A percentile compares a stretch with the other conserved stretches of the same genome.
Evolutionary conservation across 1,140 invertebrate genomes (phyloP).

Genomic region (Drosophila simulans): DNA sequence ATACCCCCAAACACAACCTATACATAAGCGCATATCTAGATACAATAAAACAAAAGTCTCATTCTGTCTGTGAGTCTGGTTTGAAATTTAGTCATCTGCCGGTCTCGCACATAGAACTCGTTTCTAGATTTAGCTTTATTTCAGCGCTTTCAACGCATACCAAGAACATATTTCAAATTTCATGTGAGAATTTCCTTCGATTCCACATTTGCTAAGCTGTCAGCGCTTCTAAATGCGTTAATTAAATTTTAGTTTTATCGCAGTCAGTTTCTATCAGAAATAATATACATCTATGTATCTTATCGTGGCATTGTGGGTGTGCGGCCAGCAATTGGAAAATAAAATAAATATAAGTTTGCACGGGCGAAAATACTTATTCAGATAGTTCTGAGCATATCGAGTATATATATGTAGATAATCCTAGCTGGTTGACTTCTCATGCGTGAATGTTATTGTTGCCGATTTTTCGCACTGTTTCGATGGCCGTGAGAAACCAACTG

Average conservation of each 20-base stretch:
- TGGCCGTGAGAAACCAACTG: constrained; percentile 47
- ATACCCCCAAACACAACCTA: constrained; percentile 6
- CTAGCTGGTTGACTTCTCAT: constrained; percentile 55
- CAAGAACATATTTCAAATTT: constrained; percentile 27
- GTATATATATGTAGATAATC: constrained; percentile 18
- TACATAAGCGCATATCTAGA: constrained; percentile 6
- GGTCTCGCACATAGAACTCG: constrained; percentile 41
- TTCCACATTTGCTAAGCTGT: constrained; percentile 2
- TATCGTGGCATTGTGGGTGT: constrained; percentile 45
- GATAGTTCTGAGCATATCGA: constrained; percentile 15
- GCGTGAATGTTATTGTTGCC: constrained; percentile 53
- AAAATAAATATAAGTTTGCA: constrained; percentile 24
- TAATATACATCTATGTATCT: constrained; percentile 31
- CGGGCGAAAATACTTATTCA: constrained; percentile 7
- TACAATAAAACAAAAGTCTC: constrained; percentile 45
- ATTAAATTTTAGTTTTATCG: constrained; percentile 69
- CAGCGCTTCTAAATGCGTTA: constrained; percentile 41
- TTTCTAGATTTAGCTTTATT: constrained; percentile 37
- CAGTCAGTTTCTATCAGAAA: constrained; percentile 20
- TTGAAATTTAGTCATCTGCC: constrained; percentile 52
- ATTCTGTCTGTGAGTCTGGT: constrained; percentile 58
- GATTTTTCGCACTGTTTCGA: constrained; percentile 18
- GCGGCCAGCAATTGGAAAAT: constrained; percentile 35
- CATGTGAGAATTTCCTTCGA: constrained; percentile 5
- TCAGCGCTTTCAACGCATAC: constrained; percentile 1